Evolutionary conservation across 1,140 invertebrate genomes (phyloP).

Genomic region (Brachionus paranguensis): DNA sequence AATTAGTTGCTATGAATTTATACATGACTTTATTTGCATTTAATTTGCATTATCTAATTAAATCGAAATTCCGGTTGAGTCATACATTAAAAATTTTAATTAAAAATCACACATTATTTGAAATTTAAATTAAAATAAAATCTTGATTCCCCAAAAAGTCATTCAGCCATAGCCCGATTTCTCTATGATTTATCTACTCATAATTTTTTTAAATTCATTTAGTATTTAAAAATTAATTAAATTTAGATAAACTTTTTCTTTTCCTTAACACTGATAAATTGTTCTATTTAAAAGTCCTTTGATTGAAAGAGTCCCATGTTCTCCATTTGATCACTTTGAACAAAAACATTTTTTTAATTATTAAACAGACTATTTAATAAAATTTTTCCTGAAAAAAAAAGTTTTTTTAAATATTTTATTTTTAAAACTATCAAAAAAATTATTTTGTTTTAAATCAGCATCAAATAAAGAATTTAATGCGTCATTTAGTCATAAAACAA

Average conservation of each 20-base stretch:
- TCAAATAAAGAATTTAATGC: background rate
- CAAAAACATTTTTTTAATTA: background rate
- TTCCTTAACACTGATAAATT: too few relatives aligned
- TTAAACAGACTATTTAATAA: background rate
- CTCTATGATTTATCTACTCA: too few relatives aligned
- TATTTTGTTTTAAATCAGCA: background rate
- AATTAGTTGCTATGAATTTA: background rate
- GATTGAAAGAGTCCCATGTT: too few relatives aligned
- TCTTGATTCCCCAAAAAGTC: background rate
- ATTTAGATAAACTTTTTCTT: too few relatives aligned
- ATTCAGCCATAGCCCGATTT: background rate
- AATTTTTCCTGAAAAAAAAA: background rate
- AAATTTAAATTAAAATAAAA: background rate
- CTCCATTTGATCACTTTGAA: background rate
- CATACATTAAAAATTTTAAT: background rate
- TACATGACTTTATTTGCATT: background rate
- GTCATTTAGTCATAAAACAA: background rate
- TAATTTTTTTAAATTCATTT: too few relatives aligned
- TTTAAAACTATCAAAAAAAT: background rate
- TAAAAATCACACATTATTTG: background rate
- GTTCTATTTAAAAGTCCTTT: too few relatives aligned
- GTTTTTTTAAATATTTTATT: background rate
- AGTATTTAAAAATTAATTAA: too few relatives aligned
- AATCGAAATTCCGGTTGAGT: background rate
- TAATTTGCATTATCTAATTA: constrained; percentile 14